Conservation (phyloP, 2,113 vertebrate genomes). For the Pseudorhombus dupliciocellatus region DNA sequence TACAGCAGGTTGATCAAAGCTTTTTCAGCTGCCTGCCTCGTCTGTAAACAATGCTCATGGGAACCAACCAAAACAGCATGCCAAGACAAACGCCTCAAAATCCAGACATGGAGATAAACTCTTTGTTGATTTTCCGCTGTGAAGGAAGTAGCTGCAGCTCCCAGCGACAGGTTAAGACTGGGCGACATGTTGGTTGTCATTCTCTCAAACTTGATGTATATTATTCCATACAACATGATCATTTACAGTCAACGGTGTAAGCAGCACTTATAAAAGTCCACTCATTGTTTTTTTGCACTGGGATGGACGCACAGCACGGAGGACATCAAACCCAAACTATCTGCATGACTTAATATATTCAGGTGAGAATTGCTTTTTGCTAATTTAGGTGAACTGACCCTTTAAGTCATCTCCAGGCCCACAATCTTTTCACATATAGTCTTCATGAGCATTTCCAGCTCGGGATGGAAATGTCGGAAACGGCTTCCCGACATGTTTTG, state of each 20-base stretch:
- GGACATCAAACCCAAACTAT: not conserved
- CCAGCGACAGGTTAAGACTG: no score
- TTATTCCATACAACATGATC: not conserved
- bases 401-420: conserved; percentile 21
- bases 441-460: conserved; percentile 14
- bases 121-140: not conserved
- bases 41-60: not conserved
- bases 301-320: not conserved
- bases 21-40: not conserved
- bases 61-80: not conserved
- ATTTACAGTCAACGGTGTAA: not conserved
- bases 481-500: conserved; percentile 28
- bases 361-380: not conserved
- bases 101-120: not conserved
- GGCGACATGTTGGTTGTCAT: not conserved
- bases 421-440: conserved; percentile 37
- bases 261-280: not conserved
- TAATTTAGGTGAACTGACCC: conserved; percentile 16
- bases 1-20: not conserved
- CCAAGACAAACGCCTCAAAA: conserved; percentile 7
- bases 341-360: not conserved
- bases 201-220: not conserved
- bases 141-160: not conserved
- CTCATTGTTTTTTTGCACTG: not conserved
- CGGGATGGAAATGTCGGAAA: no score